phyloP scores from a whole-genome alignment of 2,888 invertebrate genomes.

The Phlogophora meticulosa region DNA sequence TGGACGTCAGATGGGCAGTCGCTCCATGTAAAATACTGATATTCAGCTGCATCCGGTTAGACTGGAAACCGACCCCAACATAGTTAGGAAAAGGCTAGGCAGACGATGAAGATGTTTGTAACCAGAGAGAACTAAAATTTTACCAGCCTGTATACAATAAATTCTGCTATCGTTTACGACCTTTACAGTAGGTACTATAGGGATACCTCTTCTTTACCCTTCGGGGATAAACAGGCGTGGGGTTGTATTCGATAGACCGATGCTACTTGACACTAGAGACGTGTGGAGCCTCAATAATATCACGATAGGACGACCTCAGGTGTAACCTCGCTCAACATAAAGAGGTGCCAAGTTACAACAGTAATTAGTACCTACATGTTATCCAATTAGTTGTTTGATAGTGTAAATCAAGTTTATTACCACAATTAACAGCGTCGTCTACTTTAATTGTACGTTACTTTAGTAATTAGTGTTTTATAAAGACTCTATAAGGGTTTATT shows the following conservation, averaged over 20 bases:
- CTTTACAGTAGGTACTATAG: too few species aligned
- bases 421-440: constrained; percentile 17
- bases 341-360: not conserved
- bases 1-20: too few species aligned
- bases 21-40: too few species aligned
- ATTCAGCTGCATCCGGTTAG: too few species aligned
- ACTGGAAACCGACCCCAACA: too few species aligned
- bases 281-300: not conserved
- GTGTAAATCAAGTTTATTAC: constrained; percentile 32
- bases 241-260: not conserved
- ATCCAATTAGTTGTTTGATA: not conserved
- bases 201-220: too few species aligned
- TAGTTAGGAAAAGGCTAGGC: too few species aligned
- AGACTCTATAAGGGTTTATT: constrained; percentile 21
- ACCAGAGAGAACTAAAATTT: too few species aligned
- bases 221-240: too few species aligned
- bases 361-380: constrained; percentile 1
- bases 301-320: not conserved
- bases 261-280: not conserved
- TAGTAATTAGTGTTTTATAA: constrained; percentile 20
- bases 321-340: not conserved
- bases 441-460: constrained; percentile 16
- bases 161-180: too few species aligned
- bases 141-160: too few species aligned
- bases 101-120: too few species aligned